Conservation (phyloP, 2,113 vertebrate species). For the Proterorhinus semilunaris region DNA sequence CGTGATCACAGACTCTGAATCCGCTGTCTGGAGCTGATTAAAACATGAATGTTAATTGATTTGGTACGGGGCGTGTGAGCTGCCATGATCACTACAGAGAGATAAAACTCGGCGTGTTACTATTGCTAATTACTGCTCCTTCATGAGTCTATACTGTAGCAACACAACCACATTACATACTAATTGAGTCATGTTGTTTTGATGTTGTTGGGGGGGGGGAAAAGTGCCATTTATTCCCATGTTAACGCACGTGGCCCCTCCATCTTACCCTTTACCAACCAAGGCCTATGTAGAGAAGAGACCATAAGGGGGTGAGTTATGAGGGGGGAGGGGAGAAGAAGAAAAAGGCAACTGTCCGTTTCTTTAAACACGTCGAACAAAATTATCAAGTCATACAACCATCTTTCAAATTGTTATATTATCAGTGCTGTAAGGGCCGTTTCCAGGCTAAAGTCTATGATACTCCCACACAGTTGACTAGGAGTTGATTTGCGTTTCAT, state of each 20-base stretch:
- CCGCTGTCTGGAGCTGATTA: conserved; percentile 39
- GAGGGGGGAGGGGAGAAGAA: no score
- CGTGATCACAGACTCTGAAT: conserved; percentile 21
- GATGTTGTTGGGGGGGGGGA: neutral
- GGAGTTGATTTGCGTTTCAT: conserved; percentile 1
- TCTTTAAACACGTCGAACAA: neutral
- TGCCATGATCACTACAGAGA: neutral
- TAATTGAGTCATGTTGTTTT: neutral
- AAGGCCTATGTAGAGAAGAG: no score
- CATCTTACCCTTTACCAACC: no score
- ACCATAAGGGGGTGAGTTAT: no score
- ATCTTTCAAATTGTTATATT: neutral
- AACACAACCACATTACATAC: neutral
- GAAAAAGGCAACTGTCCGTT: no score
- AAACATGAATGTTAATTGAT: conserved; percentile 35
- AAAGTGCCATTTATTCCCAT: no score
- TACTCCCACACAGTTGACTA: conserved; percentile 7
- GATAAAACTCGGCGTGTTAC: neutral
- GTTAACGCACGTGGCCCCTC: no score
- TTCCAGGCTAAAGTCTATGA: conserved; percentile 13
- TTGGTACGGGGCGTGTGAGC: conserved; percentile 18
- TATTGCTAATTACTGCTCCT: conserved; percentile 9
- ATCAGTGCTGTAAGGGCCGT: conserved; percentile 3
- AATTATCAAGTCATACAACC: neutral
- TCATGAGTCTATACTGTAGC: neutral